Conservation (phyloP, 1,140 invertebrate species). For the Brachionus rubens region DNA sequence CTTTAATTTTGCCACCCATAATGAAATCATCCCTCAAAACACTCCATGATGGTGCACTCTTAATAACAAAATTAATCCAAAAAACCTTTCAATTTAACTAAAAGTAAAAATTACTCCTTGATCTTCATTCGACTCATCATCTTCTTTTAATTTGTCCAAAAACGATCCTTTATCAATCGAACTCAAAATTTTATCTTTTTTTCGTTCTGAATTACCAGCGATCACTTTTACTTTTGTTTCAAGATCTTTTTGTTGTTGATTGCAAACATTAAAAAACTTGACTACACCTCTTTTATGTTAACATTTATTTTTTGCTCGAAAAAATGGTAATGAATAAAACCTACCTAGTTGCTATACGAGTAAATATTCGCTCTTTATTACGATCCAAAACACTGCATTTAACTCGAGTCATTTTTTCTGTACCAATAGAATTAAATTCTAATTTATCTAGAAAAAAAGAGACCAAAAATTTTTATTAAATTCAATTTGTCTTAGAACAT, state of each 20-base stretch:
- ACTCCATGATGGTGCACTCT: constrained; percentile 30
- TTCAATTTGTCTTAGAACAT: neutral
- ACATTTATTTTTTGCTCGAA: neutral
- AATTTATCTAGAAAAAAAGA: neutral
- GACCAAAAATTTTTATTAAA: constrained; percentile 8
- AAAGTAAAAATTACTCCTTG: neutral
- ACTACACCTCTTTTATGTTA: constrained; percentile 25
- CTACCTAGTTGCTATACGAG: constrained; percentile 31
- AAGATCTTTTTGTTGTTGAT: constrained; percentile 36
- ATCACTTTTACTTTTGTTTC: constrained; percentile 12
- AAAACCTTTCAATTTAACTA: neutral
- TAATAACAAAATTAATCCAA: neutral
- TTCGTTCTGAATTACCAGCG: constrained; percentile 26
- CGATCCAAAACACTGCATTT: constrained; percentile 36
- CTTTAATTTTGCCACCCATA: constrained; percentile 21
- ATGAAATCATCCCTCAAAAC: constrained; percentile 31
- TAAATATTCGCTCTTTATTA: constrained; percentile 17
- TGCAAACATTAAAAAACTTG: constrained; percentile 45
- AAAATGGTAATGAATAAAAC: no score
- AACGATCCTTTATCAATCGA: constrained; percentile 45
- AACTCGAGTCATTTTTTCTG: neutral
- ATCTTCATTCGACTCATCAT: neutral
- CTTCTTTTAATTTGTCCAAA: constrained; percentile 34
- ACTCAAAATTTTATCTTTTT: constrained; percentile 42
- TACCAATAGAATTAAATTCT: constrained; percentile 32